phyloP scores from a whole-genome alignment of 1,140 invertebrate genomes.

The Leptoteleia sp. region DNA sequence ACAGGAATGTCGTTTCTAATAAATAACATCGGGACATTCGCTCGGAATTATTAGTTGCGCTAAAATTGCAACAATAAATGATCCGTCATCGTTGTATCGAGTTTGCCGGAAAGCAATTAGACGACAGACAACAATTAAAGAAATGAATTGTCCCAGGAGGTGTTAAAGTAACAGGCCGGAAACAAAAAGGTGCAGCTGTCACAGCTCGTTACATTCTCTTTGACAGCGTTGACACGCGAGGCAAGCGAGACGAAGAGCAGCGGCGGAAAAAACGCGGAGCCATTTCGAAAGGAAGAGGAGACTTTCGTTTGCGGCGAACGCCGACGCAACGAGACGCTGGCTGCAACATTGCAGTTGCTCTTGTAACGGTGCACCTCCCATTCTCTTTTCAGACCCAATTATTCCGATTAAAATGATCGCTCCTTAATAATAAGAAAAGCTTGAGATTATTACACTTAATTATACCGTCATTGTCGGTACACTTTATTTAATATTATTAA shows the following conservation, averaged over 20 bases:
- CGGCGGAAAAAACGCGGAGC: constrained; percentile 72
- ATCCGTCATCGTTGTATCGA: not conserved
- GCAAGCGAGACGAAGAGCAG: constrained; percentile 65
- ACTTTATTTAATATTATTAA: constrained; percentile 38
- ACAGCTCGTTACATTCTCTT: constrained; percentile 74
- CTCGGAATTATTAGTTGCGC: too few species aligned
- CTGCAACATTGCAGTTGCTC: too few species aligned
- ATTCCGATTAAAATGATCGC: constrained; percentile 36
- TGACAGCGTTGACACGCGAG: constrained; percentile 63
- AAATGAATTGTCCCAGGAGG: constrained; percentile 42
- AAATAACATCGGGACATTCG: too few species aligned
- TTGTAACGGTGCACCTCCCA: constrained; percentile 54
- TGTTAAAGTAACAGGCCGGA: constrained; percentile 28
- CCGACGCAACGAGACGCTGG: constrained; percentile 64
- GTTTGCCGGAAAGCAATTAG: constrained; percentile 48
- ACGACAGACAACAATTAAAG: constrained; percentile 43
- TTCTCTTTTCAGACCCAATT: constrained; percentile 58
- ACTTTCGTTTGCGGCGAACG: constrained; percentile 78
- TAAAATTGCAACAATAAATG: too few species aligned
- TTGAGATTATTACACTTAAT: constrained; percentile 41
- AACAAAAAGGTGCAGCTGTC: constrained; percentile 69
- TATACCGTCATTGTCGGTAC: constrained; percentile 6
- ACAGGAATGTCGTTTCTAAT: too few species aligned
- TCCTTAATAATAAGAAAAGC: constrained; percentile 16
- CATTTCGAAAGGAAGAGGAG: constrained; percentile 79